Percentiles rank a stretch among this genome's conserved stretches.
Evolutionary conservation across 1,140 invertebrate genomes (phyloP).

Genomic region (Adoxophyes honmai): DNA sequence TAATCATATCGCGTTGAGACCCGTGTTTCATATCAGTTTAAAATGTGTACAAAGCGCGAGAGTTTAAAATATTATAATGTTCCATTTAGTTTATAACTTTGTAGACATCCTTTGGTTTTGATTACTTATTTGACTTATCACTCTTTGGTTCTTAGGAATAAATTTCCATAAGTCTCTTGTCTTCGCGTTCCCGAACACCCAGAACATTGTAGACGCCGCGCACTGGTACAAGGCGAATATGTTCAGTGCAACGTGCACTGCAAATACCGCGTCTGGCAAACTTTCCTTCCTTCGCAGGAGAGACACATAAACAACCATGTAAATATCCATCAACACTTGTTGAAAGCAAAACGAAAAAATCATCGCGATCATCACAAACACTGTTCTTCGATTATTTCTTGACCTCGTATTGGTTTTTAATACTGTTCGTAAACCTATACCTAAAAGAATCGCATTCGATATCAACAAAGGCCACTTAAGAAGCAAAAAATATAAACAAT

Average conservation of each 20-base stretch:
- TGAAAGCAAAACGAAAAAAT: conserved; percentile 58
- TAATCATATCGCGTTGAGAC: too few species aligned
- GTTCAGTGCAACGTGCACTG: conserved; percentile 34
- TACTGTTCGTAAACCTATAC: conserved; percentile 42
- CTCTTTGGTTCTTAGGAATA: conserved; percentile 2
- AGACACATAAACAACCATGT: conserved; percentile 37
- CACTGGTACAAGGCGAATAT: conserved; percentile 52
- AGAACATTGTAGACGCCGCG: conserved; percentile 57
- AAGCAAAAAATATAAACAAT: conserved; percentile 39
- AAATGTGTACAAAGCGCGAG: too few species aligned
- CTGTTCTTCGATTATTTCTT: conserved; percentile 40
- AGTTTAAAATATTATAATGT: too few species aligned
- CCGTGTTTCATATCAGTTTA: too few species aligned
- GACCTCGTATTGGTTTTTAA: conserved; percentile 37
- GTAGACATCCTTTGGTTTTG: neutral
- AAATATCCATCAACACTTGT: conserved; percentile 47
- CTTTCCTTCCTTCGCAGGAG: conserved; percentile 17
- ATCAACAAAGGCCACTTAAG: conserved; percentile 57
- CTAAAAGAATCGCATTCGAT: conserved; percentile 44
- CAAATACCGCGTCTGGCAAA: conserved; percentile 15
- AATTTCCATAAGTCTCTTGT: conserved; percentile 54
- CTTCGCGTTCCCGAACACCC: conserved; percentile 62
- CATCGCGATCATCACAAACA: conserved; percentile 49
- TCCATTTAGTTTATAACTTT: neutral
- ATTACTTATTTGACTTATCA: conserved; percentile 5